A percentile compares a stretch with the other conserved stretches of the same genome.
Evolutionary conservation across 2,113 vertebrate genomes (phyloP).

Genomic region (Pogona vitticeps): DNA sequence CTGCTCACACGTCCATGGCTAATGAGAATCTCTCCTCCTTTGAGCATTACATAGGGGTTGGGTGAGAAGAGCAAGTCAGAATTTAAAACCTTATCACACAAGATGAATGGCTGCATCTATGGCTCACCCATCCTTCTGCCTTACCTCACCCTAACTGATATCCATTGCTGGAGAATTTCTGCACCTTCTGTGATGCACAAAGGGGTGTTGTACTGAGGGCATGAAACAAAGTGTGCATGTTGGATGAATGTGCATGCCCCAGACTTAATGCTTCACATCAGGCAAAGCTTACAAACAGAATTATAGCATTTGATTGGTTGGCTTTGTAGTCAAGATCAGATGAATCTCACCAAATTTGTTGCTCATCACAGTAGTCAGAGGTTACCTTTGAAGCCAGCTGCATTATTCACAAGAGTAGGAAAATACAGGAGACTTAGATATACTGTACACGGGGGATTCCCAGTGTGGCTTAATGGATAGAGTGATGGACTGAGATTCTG

Average conservation of each 20-base stretch:
- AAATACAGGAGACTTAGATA: no score
- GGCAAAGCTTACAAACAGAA: constrained; percentile 12
- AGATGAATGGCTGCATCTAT: constrained; percentile 33
- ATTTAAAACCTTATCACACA: neutral
- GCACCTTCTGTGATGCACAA: neutral
- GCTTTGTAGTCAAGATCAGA: constrained; percentile 4
- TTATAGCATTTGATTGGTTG: neutral
- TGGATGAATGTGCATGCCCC: constrained; percentile 50
- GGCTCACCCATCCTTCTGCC: constrained; percentile 3
- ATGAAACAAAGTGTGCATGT: constrained; percentile 60
- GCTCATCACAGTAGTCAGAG: neutral
- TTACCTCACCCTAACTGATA: constrained; percentile 37
- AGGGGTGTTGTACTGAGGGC: constrained; percentile 41
- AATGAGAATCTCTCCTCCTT: constrained; percentile 48
- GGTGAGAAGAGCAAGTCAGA: neutral
- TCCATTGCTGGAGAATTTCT: accelerated
- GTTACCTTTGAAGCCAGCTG: neutral
- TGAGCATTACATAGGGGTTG: constrained; percentile 31
- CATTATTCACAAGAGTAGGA: neutral
- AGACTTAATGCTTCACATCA: constrained; percentile 45
- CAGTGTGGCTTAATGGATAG: no score
- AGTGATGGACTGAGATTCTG: no score
- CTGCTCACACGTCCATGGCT: constrained; percentile 70
- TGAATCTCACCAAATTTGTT: neutral
- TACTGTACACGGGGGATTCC: no score